These are phyloP conservation scores for Danio aesculapii DNA, from an alignment of 2,797 vertebrate genomes.

Conservation along the genomic window DNA sequence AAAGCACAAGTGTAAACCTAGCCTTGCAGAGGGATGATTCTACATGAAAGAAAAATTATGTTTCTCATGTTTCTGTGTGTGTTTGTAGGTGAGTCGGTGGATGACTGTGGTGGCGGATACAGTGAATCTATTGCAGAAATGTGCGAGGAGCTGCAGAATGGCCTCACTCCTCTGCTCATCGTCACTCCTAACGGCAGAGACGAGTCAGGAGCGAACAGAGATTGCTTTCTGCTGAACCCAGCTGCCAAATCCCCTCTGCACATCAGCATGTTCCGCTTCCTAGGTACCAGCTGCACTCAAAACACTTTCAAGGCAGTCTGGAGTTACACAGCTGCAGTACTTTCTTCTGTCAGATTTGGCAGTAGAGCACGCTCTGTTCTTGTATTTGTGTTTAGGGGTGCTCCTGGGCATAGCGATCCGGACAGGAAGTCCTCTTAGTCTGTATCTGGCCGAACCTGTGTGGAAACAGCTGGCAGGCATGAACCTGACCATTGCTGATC, in stretches of 20 bases:
- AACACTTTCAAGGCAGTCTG: neutral
- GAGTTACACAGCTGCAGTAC: neutral
- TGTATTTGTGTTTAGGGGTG: conserved; percentile 82
- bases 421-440: conserved; percentile 95
- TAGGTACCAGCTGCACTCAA: conserved; percentile 79
- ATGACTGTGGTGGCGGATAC: conserved; percentile 97
- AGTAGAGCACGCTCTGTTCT: neutral
- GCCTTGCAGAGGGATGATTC: neutral
- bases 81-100: conserved; percentile 95
- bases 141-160: conserved; percentile 98
- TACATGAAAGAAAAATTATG: neutral
- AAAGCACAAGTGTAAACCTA: too few species aligned
- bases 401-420: conserved; percentile 96
- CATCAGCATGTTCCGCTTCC: conserved; percentile 98
- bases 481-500: conserved; percentile 98
- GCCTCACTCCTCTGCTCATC: conserved; percentile 94
- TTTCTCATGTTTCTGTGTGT: conserved; percentile 47
- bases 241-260: conserved; percentile 92
- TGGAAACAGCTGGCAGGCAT: conserved; percentile 99
- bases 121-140: conserved; percentile 99
- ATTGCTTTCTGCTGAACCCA: conserved; percentile 96
- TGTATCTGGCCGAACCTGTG: conserved; percentile 96
- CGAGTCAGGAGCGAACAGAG: conserved; percentile 97
- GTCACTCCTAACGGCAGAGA: conserved; percentile 98
- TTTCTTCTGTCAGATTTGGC: neutral